Evolutionary conservation across 2,113 vertebrate genomes (phyloP).

Genomic region (Aphelocoma coerulescens): DNA sequence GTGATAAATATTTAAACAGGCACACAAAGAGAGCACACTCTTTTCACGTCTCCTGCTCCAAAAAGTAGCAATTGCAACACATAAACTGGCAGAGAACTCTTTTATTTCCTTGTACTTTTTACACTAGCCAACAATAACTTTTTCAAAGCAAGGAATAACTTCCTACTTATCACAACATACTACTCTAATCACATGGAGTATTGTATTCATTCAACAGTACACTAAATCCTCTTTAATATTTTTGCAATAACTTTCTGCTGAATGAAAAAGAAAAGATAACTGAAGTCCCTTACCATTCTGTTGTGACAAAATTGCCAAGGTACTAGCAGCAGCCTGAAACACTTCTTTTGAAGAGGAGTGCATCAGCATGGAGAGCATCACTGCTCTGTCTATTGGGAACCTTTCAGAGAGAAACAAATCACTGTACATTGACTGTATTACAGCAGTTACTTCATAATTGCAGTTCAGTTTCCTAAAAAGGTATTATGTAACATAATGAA

Average conservation of each 20-base stretch:
- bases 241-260: background rate
- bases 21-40: background rate
- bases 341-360: conserved; percentile 84
- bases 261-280: background rate
- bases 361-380: conserved; percentile 91
- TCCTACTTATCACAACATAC: background rate
- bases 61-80: background rate
- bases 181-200: background rate
- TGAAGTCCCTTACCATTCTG: conserved; percentile 77
- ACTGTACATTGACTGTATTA: background rate
- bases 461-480: background rate
- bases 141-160: background rate
- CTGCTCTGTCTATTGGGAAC: conserved; percentile 84
- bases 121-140: background rate
- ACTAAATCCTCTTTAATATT: background rate
- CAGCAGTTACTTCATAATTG: background rate
- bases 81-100: background rate
- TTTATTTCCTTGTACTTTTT: background rate
- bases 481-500: background rate
- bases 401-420: conserved; percentile 66
- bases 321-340: conserved; percentile 84
- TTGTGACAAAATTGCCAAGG: conserved; percentile 82
- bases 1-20: conserved; percentile 11
- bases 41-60: background rate
- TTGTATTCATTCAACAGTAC: background rate